These are phyloP conservation scores for Idris sp. DNA, from an alignment of 1,140 invertebrate genomes.

Conservation along the genomic window DNA sequence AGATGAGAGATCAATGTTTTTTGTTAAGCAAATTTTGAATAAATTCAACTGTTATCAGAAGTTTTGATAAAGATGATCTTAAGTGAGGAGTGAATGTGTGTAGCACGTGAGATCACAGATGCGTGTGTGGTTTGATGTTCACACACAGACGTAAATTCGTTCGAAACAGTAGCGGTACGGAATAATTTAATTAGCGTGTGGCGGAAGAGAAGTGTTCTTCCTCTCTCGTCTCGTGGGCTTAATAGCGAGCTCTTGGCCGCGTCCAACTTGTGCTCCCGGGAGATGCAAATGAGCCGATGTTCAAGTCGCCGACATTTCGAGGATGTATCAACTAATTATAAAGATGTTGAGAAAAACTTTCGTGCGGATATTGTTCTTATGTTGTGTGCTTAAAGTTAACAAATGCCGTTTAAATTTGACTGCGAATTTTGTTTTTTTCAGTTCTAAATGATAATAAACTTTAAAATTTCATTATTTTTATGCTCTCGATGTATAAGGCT, in stretches of 20 bases:
- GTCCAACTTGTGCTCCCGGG: slow-evolving; percentile 62
- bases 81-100: too few relatives aligned
- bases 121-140: slow-evolving; percentile 20
- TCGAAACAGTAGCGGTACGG: slow-evolving; percentile 55
- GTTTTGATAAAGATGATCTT: too few relatives aligned
- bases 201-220: slow-evolving; percentile 55
- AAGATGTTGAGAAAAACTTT: slow-evolving; percentile 29
- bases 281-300: slow-evolving; percentile 53
- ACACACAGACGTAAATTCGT: slow-evolving; percentile 14
- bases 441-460: too few relatives aligned
- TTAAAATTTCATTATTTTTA: too few relatives aligned
- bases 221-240: slow-evolving; percentile 63
- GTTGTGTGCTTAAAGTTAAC: too few relatives aligned
- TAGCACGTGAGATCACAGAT: slow-evolving; percentile 29
- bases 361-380: too few relatives aligned
- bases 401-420: too few relatives aligned
- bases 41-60: too few relatives aligned
- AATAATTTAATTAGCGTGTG: slow-evolving; percentile 69
- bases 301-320: slow-evolving; percentile 38
- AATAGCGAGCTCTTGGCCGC: slow-evolving; percentile 63
- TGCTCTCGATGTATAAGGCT: too few relatives aligned
- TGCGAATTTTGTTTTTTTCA: too few relatives aligned
- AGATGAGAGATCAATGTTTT: too few relatives aligned
- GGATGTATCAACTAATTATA: slow-evolving; percentile 55
- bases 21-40: too few relatives aligned